Evolutionary conservation across 2,113 vertebrate genomes (phyloP), one percentile per base, ranked within the genome.

Genomic region (Macquaria ambigua): DNA sequence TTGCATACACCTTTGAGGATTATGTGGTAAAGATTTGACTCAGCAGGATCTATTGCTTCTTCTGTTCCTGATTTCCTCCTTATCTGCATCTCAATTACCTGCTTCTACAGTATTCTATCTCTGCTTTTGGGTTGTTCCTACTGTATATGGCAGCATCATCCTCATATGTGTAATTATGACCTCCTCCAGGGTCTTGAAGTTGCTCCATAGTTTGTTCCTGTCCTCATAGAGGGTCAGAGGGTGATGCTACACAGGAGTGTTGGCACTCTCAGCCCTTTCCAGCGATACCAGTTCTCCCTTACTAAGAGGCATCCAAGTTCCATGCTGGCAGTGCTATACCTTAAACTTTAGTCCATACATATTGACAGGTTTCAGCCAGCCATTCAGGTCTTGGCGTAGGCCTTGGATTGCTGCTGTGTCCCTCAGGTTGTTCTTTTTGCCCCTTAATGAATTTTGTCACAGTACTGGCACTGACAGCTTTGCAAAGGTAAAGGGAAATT

Each of bases 381-480:
- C 50, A 72, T 79, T 77, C 46, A 31, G 55, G 37, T 64, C 56
- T 79, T 82, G 74, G 68, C 68, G 77, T 18, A 0, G 56, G 48
- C 34, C 28, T 28, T 84, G 14, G 25, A 34, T 53, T 59, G 15
- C 68, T 39, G 63, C 50, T 53, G 23, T 66, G 58, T 50, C 68
- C 74, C 80, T 61, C 16, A 39, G 56, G 61, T 20, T 61, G 52
- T 82, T 84, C 21, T 48, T 66, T 46, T 68, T 79, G 52, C 8
- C 37, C 58, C 63, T n/a, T 77, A 80, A 84, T 85, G 71, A 55
- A 77, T 83, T 66, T 62, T 87, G 75, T 61, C 75, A 79, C 69
- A 14, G 25, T 1, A 34, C 79, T 83, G 63, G 48, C 84, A 66
- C 28, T 23, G 66, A 37, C 15, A 55, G 28, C 63, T 79, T 83